phyloP scores from a whole-genome alignment of 2,888 invertebrate species.

The Aleiodes alternator region DNA sequence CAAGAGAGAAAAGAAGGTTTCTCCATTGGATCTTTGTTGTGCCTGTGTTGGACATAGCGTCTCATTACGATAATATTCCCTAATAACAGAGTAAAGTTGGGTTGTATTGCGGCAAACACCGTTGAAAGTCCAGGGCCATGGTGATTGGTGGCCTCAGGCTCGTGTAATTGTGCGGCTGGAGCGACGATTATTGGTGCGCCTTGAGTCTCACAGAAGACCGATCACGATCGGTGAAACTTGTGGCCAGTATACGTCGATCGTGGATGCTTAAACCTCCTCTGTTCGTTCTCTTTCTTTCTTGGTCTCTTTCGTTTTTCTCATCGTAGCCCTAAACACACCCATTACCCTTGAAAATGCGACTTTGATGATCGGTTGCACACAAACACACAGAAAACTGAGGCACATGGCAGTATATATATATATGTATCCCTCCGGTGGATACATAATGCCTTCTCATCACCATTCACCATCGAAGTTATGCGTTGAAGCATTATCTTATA shows the following conservation, averaged over 20 bases:
- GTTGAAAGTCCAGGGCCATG: slow-evolving; percentile 44
- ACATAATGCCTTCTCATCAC: slow-evolving; percentile 37
- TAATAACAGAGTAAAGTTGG: slow-evolving; percentile 71
- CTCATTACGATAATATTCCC: slow-evolving; percentile 72
- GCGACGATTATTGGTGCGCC: slow-evolving; percentile 72
- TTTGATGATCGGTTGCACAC: slow-evolving; percentile 73
- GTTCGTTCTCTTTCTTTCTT: slow-evolving; percentile 39
- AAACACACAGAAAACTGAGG: slow-evolving; percentile 2
- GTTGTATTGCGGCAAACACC: slow-evolving; percentile 53
- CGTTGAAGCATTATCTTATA: slow-evolving; percentile 37
- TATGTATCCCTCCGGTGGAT: slow-evolving; percentile 31
- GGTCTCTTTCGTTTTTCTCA: slow-evolving; percentile 50
- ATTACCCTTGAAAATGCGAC: slow-evolving; percentile 73
- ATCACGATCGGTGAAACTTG: slow-evolving; percentile 67
- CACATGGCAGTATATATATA: slow-evolving; percentile 48
- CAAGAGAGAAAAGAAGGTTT: background rate
- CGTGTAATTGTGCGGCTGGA: slow-evolving; percentile 68
- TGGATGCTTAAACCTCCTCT: slow-evolving; percentile 36
- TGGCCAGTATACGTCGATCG: slow-evolving; percentile 53
- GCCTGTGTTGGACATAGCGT: slow-evolving; percentile 45
- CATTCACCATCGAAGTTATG: slow-evolving; percentile 40
- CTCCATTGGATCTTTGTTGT: slow-evolving; percentile 30
- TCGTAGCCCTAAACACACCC: slow-evolving; percentile 67
- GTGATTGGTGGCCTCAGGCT: slow-evolving; percentile 70
- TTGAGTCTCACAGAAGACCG: slow-evolving; percentile 59